phyloP scores from a whole-genome alignment of 2,888 invertebrate genomes.

The Orthosia gothica region DNA sequence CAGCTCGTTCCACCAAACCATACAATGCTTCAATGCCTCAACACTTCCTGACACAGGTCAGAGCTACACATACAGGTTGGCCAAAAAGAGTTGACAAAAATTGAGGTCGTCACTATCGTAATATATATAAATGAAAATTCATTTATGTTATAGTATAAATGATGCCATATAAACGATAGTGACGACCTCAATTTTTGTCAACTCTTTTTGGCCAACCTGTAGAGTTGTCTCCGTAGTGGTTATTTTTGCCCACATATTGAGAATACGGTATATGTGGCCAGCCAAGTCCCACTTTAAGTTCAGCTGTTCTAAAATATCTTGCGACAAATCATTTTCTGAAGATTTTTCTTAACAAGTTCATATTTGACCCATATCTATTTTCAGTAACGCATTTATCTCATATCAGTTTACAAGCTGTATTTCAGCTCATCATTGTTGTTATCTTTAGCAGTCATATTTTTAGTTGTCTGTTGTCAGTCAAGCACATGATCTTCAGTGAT shows the following conservation, averaged over 20 bases:
- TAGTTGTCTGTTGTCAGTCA: constrained; percentile 47
- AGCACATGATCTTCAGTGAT: constrained; percentile 24
- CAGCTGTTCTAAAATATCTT: not conserved
- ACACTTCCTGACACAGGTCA: too few relatives aligned
- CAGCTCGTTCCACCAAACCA: not conserved
- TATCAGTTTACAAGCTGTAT: constrained; percentile 21
- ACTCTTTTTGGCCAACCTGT: too few relatives aligned
- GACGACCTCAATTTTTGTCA: too few relatives aligned
- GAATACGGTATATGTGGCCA: not conserved
- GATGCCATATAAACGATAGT: too few relatives aligned
- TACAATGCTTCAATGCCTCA: too few relatives aligned
- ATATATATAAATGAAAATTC: too few relatives aligned
- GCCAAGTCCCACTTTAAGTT: not conserved
- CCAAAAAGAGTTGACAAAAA: too few relatives aligned
- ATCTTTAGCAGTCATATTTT: constrained; percentile 49
- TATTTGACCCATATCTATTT: constrained; percentile 26
- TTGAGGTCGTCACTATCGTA: too few relatives aligned
- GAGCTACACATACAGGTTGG: too few relatives aligned
- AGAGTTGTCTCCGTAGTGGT: not conserved
- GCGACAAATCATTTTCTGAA: not conserved
- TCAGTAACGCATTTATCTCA: constrained; percentile 14
- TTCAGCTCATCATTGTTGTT: constrained; percentile 21
- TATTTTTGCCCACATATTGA: not conserved
- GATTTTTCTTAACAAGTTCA: not conserved
- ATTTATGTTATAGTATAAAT: too few relatives aligned